Evolutionary conservation across 2,113 vertebrate species (phyloP).

Genomic region (Colaptes auratus): DNA sequence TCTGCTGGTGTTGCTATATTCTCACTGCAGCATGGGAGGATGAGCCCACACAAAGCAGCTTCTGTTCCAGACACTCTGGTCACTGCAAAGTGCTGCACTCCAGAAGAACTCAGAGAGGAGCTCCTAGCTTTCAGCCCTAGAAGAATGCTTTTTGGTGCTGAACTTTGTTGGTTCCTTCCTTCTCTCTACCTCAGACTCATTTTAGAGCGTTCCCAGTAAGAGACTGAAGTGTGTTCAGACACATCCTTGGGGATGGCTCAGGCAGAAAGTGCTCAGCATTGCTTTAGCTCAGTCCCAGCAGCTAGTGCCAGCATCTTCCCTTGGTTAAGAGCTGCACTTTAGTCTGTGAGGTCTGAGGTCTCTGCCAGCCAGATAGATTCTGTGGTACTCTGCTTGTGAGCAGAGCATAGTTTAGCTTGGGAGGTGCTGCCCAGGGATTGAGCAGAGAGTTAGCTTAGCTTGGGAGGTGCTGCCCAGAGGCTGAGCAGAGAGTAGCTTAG

Average conservation of each 20-base stretch:
- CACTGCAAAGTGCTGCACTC: not conserved
- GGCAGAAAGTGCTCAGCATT: not conserved
- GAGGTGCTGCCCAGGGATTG: no score
- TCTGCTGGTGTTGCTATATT: not conserved
- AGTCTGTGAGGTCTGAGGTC: not conserved
- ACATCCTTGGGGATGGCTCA: not conserved
- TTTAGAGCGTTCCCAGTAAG: not conserved
- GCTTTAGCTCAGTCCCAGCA: not conserved
- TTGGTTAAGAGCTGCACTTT: not conserved
- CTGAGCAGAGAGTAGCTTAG: no score
- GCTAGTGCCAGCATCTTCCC: not conserved
- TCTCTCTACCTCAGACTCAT: not conserved
- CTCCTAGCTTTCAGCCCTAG: conserved; percentile 39
- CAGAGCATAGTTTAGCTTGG: no score
- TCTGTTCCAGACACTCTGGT: conserved; percentile 22
- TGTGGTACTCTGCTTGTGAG: not conserved
- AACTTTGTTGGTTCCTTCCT: not conserved
- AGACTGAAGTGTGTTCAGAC: not conserved
- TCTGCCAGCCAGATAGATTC: no score
- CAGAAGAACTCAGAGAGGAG: conserved; percentile 47
- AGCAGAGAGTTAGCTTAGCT: not conserved
- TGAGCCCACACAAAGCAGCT: conserved; percentile 23
- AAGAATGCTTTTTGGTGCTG: not conserved
- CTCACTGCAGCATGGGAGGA: not conserved
- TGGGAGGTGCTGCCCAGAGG: no score